phyloP scores from a whole-genome alignment of 2,797 vertebrate genomes.

The Hipposideros larvatus region DNA sequence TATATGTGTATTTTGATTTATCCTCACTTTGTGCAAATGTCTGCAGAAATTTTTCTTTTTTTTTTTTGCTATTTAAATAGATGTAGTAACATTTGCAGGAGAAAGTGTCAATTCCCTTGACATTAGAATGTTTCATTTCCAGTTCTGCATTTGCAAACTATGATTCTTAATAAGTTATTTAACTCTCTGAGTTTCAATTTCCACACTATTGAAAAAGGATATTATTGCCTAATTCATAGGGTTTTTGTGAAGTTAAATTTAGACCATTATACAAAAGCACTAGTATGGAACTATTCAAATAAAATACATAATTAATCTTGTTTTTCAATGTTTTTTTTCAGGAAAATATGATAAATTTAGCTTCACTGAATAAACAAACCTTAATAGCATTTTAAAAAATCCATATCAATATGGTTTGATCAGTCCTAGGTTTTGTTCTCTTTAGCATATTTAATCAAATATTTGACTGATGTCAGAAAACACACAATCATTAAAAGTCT shows the following conservation, averaged over 20 bases:
- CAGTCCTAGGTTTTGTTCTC: neutral
- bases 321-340: neutral
- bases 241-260: neutral
- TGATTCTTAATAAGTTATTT: neutral
- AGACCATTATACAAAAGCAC: neutral
- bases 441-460: constrained; percentile 60
- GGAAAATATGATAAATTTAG: neutral
- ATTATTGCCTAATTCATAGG: neutral
- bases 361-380: neutral
- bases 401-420: neutral
- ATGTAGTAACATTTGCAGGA: neutral
- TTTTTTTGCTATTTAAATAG: neutral
- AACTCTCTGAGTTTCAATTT: neutral
- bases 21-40: neutral
- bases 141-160: neutral
- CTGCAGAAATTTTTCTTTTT: neutral
- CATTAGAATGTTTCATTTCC: neutral
- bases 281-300: neutral
- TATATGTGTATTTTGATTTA: neutral
- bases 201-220: neutral
- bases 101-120: neutral
- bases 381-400: constrained; percentile 35
- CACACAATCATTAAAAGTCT: neutral
- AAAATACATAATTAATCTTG: neutral
- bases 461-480: constrained; percentile 51